Evolutionary conservation across 2,113 vertebrate species (phyloP), one percentile per base, ranked within the genome.

Genomic region (Oncorhynchus tshawytscha): DNA sequence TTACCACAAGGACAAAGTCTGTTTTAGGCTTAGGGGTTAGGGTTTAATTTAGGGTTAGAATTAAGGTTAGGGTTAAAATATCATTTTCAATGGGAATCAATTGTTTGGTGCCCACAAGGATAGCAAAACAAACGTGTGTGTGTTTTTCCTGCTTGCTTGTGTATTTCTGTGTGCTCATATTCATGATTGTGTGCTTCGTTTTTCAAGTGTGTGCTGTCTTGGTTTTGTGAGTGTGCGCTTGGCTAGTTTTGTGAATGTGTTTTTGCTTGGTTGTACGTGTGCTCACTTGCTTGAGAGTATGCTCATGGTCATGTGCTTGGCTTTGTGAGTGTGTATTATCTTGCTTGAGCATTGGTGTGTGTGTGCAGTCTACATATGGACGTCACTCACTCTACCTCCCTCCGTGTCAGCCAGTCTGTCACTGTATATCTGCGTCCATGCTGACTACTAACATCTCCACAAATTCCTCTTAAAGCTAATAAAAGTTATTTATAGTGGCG

Each of bases 381-480:
- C 51, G 16, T 15, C 15, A 7, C 59, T 60, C 59, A n/a, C 59
- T n/a, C 59, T 15, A 2, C 9, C 70, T 75, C 65, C 67, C 59
- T 70, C 24, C 49, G 12, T 68, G 57, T 70, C 77, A 82, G 62
- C 51, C 51, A 54, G 51, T 18, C 15, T 62, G n/a, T 62, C 51
- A 18, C 51, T 54, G 15, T 85, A 71, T 82, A 80, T 84, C 75
- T 22, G 64, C 34, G 66, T 54, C 68, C 67, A 71, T 84, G 85
- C 85, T 86, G 79, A 88, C 69, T 5, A 78, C 80, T 72, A 81
- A 78, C 75, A 77, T 87, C 84, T 78, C 66, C 72, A 79, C 84
- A 87, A 88, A 91, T 92, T 90, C 83, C 80, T 73, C 78, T 86
- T 86, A 90, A 91, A 88, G 80, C 86, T 78, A 81, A 91, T 89